These are phyloP conservation scores for Drosophila melanica DNA, from an alignment of 1,140 invertebrate species.

Conservation along the genomic window DNA sequence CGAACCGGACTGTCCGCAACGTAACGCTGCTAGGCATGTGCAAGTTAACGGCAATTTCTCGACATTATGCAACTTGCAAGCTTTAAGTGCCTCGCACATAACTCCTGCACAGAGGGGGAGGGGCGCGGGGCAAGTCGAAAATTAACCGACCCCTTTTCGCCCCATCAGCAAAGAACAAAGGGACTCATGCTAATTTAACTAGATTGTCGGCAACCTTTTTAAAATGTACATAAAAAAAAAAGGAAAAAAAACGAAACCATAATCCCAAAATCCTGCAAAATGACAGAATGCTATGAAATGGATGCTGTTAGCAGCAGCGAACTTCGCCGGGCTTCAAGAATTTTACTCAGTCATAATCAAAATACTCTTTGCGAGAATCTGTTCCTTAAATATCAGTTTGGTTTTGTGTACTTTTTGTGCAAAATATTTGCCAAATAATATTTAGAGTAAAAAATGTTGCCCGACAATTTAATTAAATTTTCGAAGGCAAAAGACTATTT, in stretches of 20 bases:
- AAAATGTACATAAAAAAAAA: constrained; percentile 38
- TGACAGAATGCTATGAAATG: constrained; percentile 33
- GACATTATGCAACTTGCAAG: constrained; percentile 43
- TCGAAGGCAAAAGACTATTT: no score
- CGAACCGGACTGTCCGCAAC: not conserved
- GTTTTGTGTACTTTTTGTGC: no score
- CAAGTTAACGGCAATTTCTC: constrained; percentile 40
- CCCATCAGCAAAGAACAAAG: constrained; percentile 51
- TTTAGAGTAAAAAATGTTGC: no score
- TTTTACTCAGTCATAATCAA: not conserved
- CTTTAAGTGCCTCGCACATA: constrained; percentile 33
- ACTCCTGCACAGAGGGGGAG: constrained; percentile 23
- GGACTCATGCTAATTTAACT: constrained; percentile 68
- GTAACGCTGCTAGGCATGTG: constrained; percentile 36
- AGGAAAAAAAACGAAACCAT: constrained; percentile 32
- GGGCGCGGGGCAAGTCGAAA: constrained; percentile 21
- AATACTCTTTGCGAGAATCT: not conserved
- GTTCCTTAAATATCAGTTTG: no score
- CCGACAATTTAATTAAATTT: no score
- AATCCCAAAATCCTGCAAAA: constrained; percentile 31
- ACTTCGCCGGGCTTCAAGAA: not conserved
- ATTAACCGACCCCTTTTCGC: constrained; percentile 45
- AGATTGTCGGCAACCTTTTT: constrained; percentile 69
- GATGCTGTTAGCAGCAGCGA: constrained; percentile 3
- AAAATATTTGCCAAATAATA: no score